Conservation (phyloP, 2,888 invertebrate genomes). For the Maniola hyperantus region DNA sequence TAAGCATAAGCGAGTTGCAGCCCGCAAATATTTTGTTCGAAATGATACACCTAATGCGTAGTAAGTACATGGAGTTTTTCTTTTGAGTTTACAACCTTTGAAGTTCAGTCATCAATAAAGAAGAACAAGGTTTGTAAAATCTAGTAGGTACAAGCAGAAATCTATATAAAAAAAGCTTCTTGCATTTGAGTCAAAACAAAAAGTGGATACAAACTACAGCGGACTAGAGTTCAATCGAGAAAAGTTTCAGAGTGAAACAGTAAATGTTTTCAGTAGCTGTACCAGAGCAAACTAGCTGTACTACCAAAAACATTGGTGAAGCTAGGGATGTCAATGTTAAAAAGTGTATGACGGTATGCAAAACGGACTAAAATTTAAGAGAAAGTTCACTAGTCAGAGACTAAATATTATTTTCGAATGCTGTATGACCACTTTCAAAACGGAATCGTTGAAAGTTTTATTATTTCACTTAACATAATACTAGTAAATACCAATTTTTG, state of each 20-base stretch:
- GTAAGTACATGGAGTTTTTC: too few relatives aligned
- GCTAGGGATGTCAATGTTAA: not conserved
- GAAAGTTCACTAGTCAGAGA: not conserved
- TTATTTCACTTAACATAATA: not conserved
- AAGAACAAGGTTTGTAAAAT: too few relatives aligned
- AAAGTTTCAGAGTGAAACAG: not conserved
- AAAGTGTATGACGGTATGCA: not conserved
- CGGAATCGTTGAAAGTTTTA: not conserved
- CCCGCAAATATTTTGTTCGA: too few relatives aligned
- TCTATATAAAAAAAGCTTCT: too few relatives aligned
- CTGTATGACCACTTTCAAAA: not conserved
- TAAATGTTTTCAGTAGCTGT: not conserved
- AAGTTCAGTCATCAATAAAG: too few relatives aligned
- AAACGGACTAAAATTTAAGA: not conserved
- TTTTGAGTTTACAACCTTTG: too few relatives aligned
- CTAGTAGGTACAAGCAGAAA: too few relatives aligned
- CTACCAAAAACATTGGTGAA: not conserved
- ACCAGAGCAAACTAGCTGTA: not conserved
- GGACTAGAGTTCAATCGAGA: not conserved
- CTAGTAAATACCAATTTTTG: not conserved
- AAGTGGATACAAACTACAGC: not conserved
- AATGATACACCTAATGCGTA: too few relatives aligned
- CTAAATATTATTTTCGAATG: not conserved
- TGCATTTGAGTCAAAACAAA: not conserved
- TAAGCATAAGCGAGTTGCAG: too few relatives aligned